Evolutionary conservation across 2,888 invertebrate genomes (phyloP), one percentile per base, ranked within the genome.

Genomic region (Hypena proboscidalis): DNA sequence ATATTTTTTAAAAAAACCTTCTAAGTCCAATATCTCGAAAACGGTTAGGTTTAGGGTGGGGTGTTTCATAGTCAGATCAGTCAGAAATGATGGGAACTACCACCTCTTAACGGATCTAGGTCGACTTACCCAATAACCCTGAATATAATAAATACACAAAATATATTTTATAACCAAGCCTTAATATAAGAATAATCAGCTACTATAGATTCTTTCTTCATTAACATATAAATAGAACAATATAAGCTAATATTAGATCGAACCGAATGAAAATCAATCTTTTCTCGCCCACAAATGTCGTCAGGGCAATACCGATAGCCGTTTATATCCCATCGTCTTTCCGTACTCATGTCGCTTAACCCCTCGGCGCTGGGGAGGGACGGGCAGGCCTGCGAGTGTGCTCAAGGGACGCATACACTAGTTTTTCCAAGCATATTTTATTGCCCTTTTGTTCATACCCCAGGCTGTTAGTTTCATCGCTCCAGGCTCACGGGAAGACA

Each of bases 391-490:
- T 62, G 49, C 31, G 66, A 57, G 63, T 58, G 69, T 69, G 62
- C 91, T 83, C 88, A 22, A 40, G 90, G 86, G 90, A 75, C 69
- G 52, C 68, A 82, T 89, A 81, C 83, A 83, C 88, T 86, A 90
- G 89, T 90, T 90, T 87, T 90, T 88, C 88, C 88, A 81, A 87
- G 90, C 90, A 91, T 91, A 91, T 91, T 90, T 90, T 91, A 91
- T 90, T 83, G 90, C 89, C 79, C 90, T 83, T 91, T 88, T 90
- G 91, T 90, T 90, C 85, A 85, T 90, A 83, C 90, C 87, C 76
- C 60, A 80, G 85, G 77, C 81, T 83, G 90, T 91, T 91, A 89
- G 84, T 89, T 91, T 91, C 91, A 90, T 91, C 90, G 90, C 85
- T 47, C 75, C 73, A 81, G 83, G 85, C 81, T 80, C 79, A 74